phyloP scores from a whole-genome alignment of 2,113 vertebrate genomes.

The Oreochromis aureus region DNA sequence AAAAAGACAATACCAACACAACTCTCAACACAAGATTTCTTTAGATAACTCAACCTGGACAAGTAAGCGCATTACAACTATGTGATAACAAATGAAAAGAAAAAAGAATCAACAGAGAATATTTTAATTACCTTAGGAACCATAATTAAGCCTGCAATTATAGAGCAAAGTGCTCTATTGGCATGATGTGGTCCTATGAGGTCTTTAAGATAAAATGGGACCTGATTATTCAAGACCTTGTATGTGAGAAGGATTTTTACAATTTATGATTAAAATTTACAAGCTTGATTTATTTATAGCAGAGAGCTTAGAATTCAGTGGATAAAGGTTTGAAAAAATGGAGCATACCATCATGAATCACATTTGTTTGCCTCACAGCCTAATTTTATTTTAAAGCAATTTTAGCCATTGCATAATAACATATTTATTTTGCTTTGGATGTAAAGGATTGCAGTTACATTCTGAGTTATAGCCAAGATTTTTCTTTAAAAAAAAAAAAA shows the following conservation, averaged over 20 bases:
- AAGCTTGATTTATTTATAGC: background rate
- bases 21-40: background rate
- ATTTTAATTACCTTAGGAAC: accelerated
- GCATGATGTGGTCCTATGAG: background rate
- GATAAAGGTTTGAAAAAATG: background rate
- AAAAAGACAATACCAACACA: background rate
- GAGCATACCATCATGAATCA: background rate
- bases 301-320: background rate
- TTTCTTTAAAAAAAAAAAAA: background rate
- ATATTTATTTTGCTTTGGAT: background rate
- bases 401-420: background rate
- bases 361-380: background rate
- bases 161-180: background rate
- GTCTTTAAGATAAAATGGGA: background rate
- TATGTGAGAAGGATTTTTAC: background rate
- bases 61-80: background rate
- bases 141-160: background rate
- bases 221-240: background rate
- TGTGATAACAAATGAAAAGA: background rate
- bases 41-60: background rate
- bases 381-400: background rate
- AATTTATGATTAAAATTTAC: background rate
- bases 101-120: background rate
- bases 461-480: accelerated
- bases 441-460: background rate